Percentiles rank a stretch among this genome's conserved stretches.
These are phyloP conservation scores for Tapirus indicus DNA, from an alignment of 2,797 vertebrate genomes.

Conservation along the genomic window DNA sequence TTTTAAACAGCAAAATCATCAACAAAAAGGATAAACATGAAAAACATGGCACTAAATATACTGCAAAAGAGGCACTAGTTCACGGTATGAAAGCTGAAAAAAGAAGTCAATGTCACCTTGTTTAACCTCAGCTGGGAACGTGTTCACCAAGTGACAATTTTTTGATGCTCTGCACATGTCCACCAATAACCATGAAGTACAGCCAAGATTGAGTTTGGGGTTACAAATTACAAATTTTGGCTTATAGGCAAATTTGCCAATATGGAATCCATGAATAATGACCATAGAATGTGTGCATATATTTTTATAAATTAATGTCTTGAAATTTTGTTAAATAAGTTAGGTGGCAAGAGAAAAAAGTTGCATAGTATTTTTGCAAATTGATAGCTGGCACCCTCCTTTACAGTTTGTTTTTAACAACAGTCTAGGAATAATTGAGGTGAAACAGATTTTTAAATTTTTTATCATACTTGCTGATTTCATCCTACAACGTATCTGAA, in stretches of 20 bases:
- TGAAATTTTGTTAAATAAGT: neutral
- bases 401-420: neutral
- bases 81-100: too few species aligned
- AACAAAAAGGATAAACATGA: neutral
- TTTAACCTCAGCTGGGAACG: accelerated
- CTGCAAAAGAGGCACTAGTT: accelerated
- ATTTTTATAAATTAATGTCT: neutral
- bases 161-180: neutral
- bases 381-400: neutral
- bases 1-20: neutral
- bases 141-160: neutral
- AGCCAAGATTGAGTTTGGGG: neutral
- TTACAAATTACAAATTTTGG: neutral
- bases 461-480: neutral
- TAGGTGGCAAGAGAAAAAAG: neutral
- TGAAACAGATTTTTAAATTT: neutral
- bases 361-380: neutral
- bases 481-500: neutral
- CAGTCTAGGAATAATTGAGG: neutral
- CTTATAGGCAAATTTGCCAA: neutral
- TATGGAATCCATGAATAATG: neutral
- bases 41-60: neutral
- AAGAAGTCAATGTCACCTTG: neutral
- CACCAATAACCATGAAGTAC: neutral
- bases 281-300: neutral